Evolutionary conservation across 2,888 invertebrate genomes (phyloP), one percentile per base, ranked within the genome.

Genomic region (Sisyra nigra): DNA sequence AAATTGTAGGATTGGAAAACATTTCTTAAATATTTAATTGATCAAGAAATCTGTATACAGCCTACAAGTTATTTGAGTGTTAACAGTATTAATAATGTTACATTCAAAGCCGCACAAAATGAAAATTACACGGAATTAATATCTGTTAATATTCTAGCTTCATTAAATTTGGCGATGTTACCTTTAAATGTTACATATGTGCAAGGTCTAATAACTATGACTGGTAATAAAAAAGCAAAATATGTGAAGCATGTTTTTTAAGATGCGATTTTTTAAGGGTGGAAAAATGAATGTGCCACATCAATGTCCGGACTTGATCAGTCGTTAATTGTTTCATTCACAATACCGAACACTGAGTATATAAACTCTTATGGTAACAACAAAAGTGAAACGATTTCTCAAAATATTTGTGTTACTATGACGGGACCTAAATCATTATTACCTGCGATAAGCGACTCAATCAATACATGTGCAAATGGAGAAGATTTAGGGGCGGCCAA

Each of bases 381-480:
- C 10, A n/a, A 24, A 7, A 24, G 7, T 24, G 24, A 24, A 24
- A 24, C 5, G 3, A 7, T 24, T 24, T 24, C 24, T 7, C 34
- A 24, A 14, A 35, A 42, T 24, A 24, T 42, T 3, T 42, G 42
- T 29, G 42, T 42, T 13, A 42, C 42, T 8, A n/a, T 42, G n/a
- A 35, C 24, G 9, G 42, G 42, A 7, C 42, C 42, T 35, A 34
- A 19, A 35, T 30, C 11, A 9, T 14, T 42, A 11, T 19, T 42
- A 13, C 18, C 42, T 10, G 24, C 24, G 19, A 24, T 13, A 13
- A 35, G n/a, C 30, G 10, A 9, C 42, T 5, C 11, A n/a, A 35
- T 24, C 19, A 29, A 34, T 34, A 30, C 7, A 18, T 38, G 11
- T 17, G 11, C 24, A 7, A 37, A 17, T n/a, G 37, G 11, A 13